Conservation (phyloP, 2,113 vertebrate genomes). For the Hemibates koningsi region DNA sequence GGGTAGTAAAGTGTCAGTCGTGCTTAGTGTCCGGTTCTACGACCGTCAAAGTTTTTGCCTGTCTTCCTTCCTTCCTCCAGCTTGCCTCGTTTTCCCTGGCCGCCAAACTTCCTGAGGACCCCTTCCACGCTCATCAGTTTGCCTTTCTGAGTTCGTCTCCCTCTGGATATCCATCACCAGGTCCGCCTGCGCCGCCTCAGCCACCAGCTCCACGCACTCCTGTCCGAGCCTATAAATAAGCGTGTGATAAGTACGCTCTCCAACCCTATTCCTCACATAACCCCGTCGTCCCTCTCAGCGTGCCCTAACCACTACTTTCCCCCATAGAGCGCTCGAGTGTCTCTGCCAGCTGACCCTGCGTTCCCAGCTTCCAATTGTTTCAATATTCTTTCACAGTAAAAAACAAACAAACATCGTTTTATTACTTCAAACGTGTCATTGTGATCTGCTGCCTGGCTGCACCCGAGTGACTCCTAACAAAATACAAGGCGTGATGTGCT, state of each 20-base stretch:
- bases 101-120: not conserved
- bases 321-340: not conserved
- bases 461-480: not conserved
- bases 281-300: not conserved
- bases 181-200: not conserved
- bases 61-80: not conserved
- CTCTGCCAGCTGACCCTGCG: not conserved
- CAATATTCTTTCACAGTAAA: not conserved
- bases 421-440: not conserved
- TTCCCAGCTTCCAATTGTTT: fast-evolving
- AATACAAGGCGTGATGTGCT: not conserved
- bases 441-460: not conserved
- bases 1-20: not conserved
- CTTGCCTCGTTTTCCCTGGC: not conserved
- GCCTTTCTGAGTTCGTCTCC: not conserved
- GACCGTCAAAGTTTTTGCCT: not conserved
- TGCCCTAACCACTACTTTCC: not conserved
- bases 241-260: not conserved
- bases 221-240: not conserved
- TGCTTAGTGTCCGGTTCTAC: not conserved
- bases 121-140: not conserved
- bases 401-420: not conserved
- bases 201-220: not conserved
- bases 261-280: fast-evolving
- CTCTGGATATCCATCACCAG: not conserved